phyloP scores from a whole-genome alignment of 2,797 vertebrate genomes.

The Galagoides demidoff region DNA sequence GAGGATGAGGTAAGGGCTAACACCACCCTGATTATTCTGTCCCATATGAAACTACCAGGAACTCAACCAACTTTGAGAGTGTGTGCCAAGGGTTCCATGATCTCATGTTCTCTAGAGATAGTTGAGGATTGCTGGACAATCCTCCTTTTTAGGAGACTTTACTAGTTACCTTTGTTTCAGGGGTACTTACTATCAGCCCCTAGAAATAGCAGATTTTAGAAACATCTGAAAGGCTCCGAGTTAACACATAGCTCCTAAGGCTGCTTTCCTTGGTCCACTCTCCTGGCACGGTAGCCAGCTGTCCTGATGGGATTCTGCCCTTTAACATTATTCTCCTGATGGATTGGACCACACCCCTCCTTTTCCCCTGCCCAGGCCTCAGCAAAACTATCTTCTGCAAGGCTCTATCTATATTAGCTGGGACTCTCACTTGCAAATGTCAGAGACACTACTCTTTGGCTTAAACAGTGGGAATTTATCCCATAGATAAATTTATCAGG shows the following conservation, averaged over 20 bases:
- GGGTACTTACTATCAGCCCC: background rate
- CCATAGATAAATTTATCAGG: background rate
- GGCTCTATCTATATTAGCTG: background rate
- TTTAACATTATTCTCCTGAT: background rate
- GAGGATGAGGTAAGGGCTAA: constrained; percentile 84
- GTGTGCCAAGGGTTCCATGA: no score
- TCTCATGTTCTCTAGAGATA: background rate
- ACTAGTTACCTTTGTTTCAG: background rate
- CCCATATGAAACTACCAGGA: background rate
- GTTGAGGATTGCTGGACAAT: background rate
- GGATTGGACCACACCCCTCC: background rate
- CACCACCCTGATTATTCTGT: background rate
- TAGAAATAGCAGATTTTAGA: background rate
- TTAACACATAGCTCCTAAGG: background rate
- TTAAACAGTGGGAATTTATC: background rate
- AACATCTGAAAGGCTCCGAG: background rate
- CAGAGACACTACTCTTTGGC: background rate
- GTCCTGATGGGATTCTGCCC: background rate
- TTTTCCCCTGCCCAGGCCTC: background rate
- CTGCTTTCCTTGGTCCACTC: background rate
- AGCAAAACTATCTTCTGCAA: background rate
- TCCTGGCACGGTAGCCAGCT: background rate
- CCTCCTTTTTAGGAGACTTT: background rate
- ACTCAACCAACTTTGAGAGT: background rate
- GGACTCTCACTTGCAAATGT: background rate